Base-by-base conservation (phyloP, 2,113 vertebrate genomes). In the Hippocampus guttulatus region DNA sequence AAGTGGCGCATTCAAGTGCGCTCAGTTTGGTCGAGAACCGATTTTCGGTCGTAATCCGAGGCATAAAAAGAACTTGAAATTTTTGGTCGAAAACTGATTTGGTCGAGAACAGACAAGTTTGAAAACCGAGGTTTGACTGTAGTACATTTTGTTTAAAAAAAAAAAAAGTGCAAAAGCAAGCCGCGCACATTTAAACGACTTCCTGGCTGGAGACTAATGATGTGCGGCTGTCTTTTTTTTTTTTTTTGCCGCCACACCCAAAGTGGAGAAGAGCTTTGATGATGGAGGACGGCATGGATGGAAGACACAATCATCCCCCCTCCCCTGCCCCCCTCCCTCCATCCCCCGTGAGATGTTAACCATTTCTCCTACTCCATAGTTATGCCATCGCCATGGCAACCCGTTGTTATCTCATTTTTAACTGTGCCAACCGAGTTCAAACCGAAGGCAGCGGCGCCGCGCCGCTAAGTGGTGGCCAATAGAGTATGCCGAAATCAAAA, bases 221-320 rank as follows among this genome's bases (percentile, higher is more conserved):
- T 87, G 74, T 76, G 66, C 83, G 72, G 78, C 74, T 79, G 77
- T 74, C 85, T 73, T 84, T 14, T 60, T 86, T 73, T 84, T 15
- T 58, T 33, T 30, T 14, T 60, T 30, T 58, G 73, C 80, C 76
- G 74, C 75, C 81, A 71, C 83, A 75, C 79, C 76, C 81, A 72
- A 76, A 87, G 83, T 83, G 77, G 77, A 84, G 82, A 79, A 78
- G 79, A 79, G 81, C 88, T 89, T 91, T 91, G 85, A 89, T 87
- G 88, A 84, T 85, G 73, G 80, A 87, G 85, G 76, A 75, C 76
- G 75, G 79, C 64, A 61, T 62, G 77, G n/a, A n/a, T 80, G 80
- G 86, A 87, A 83, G 27, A 61, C 16, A 30, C 58, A 54, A 21
- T 21, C 33, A 14, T 20, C 25, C 16, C 30, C 2, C 20, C 33